These are phyloP conservation scores for Tokudaia muenninki DNA, from an alignment of 2,797 vertebrate genomes.

Conservation along the genomic window DNA sequence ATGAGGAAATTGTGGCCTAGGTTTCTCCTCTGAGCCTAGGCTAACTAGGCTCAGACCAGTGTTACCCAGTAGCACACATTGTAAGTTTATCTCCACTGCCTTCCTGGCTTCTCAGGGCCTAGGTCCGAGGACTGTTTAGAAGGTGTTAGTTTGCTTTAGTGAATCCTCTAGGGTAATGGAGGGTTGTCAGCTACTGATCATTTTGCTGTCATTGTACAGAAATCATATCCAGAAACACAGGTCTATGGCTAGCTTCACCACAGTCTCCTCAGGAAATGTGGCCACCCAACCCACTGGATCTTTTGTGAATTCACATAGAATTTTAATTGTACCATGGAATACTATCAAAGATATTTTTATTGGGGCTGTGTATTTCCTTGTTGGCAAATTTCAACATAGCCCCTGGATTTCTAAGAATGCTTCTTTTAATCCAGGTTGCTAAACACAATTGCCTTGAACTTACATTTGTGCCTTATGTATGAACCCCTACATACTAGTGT, in stretches of 20 bases:
- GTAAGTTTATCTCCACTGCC: background rate
- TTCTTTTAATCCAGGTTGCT: background rate
- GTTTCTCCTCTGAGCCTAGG: background rate
- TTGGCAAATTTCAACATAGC: background rate
- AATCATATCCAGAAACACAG: background rate
- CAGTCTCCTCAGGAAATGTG: background rate
- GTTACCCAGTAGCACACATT: too few species aligned
- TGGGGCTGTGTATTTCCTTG: background rate
- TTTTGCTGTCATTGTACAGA: background rate
- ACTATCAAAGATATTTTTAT: background rate
- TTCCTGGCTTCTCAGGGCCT: rapidly evolving
- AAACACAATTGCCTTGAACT: background rate
- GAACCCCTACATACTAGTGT: background rate
- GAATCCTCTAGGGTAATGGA: too few species aligned
- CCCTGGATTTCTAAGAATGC: background rate
- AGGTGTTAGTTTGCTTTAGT: background rate
- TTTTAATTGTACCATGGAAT: background rate
- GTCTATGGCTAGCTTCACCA: too few species aligned
- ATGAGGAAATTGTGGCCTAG: background rate
- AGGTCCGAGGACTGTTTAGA: rapidly evolving
- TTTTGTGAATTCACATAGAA: background rate
- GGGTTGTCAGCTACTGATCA: rapidly evolving
- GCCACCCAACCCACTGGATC: background rate
- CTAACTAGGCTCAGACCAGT: too few species aligned
- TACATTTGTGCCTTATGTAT: background rate